Evolutionary conservation across 2,797 vertebrate species (phyloP).

Genomic region (Microcaecilia unicolor): DNA sequence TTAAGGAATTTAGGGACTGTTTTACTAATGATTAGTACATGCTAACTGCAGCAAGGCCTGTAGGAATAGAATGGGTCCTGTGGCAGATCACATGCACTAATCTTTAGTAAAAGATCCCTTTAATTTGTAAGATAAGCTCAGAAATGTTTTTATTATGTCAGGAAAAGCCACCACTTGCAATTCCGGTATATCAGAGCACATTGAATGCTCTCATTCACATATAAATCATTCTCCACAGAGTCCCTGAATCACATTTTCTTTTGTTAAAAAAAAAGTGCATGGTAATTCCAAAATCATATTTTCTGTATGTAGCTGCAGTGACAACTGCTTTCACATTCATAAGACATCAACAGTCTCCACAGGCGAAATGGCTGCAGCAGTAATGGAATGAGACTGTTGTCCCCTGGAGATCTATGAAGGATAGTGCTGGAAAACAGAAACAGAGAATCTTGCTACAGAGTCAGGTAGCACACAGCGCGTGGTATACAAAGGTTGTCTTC

Average conservation of each 20-base stretch:
- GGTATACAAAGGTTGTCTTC: no score
- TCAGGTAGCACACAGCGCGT: neutral
- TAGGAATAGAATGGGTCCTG: no score
- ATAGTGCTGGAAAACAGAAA: conserved; percentile 11
- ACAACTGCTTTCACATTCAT: conserved; percentile 21
- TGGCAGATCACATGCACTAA: no score
- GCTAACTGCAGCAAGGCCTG: no score
- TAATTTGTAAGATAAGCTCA: neutral
- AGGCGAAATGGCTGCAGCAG: conserved; percentile 18
- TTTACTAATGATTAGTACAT: no score
- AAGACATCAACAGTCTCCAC: conserved; percentile 15
- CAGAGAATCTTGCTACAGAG: conserved; percentile 1
- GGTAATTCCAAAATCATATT: conserved; percentile 11
- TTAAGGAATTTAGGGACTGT: neutral
- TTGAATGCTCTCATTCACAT: conserved; percentile 3
- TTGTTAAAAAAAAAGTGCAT: conserved; percentile 7
- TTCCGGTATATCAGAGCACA: neutral
- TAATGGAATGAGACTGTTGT: conserved; percentile 15
- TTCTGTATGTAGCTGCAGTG: conserved; percentile 17
- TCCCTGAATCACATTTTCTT: neutral
- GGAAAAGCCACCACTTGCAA: neutral
- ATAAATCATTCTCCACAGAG: neutral
- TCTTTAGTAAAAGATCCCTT: no score
- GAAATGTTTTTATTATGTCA: neutral
- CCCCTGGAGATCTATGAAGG: conserved; percentile 24